Conservation (phyloP, 2,113 vertebrate genomes). For the Mus spicilegus region DNA sequence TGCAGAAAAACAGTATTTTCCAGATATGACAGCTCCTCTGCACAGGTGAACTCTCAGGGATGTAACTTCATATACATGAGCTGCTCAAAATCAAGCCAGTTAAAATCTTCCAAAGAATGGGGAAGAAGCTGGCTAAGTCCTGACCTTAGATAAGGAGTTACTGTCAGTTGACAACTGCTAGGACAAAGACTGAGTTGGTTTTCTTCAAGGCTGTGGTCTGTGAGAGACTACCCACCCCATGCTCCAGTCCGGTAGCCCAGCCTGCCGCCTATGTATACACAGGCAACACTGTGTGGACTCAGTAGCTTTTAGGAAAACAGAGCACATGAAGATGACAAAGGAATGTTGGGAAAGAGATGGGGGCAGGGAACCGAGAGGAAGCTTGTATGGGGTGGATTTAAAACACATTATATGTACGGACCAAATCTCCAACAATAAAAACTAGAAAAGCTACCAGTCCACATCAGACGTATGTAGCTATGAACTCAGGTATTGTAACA, state of each 20-base stretch:
- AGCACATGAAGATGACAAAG: neutral
- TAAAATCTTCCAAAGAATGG: neutral
- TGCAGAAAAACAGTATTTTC: neutral
- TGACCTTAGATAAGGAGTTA: neutral
- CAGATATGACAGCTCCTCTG: neutral
- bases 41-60: neutral
- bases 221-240: neutral
- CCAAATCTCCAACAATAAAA: too few relatives aligned
- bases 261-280: neutral
- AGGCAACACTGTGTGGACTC: neutral
- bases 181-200: neutral
- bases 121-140: neutral
- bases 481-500: neutral
- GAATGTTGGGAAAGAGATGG: too few relatives aligned
- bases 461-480: neutral
- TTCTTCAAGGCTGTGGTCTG: neutral
- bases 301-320: neutral
- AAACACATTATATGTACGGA: neutral
- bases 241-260: neutral
- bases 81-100: neutral
- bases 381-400: neutral
- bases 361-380: neutral
- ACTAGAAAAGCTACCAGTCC: neutral
- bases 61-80: neutral
- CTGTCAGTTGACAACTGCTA: neutral